phyloP scores from a whole-genome alignment of 2,797 vertebrate genomes.

The Hybognathus amarus region DNA sequence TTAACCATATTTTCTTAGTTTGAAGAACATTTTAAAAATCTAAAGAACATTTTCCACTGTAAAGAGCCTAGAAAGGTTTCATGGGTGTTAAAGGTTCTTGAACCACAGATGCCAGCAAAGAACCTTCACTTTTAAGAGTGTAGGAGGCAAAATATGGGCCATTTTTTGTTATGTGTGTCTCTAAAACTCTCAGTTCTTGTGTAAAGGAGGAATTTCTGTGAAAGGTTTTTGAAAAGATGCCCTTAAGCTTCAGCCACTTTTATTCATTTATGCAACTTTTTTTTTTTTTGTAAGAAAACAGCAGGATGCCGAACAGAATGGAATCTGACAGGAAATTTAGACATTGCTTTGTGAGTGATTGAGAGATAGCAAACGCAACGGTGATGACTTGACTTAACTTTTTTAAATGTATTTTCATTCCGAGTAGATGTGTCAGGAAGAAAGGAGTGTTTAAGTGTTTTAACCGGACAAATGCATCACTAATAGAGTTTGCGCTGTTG shows the following conservation, averaged over 20 bases:
- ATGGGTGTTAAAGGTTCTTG: background rate
- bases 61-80: too few relatives aligned
- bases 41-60: background rate
- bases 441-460: background rate
- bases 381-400: background rate
- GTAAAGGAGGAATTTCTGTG: background rate
- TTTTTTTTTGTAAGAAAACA: background rate
- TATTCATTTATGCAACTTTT: background rate
- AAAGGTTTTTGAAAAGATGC: background rate
- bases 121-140: background rate
- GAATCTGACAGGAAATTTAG: background rate
- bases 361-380: background rate
- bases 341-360: background rate
- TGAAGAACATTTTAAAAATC: background rate
- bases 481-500: background rate
- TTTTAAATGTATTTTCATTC: background rate
- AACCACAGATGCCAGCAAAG: background rate
- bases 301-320: background rate
- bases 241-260: background rate
- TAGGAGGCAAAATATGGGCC: background rate
- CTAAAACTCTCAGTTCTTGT: background rate
- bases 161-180: background rate
- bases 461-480: background rate
- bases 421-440: background rate
- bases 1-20: background rate